A percentile compares a stretch with the other conserved stretches of the same genome.
Evolutionary conservation across 1,140 invertebrate genomes (phyloP).

Genomic region (Temnothorax curvispinosus): DNA sequence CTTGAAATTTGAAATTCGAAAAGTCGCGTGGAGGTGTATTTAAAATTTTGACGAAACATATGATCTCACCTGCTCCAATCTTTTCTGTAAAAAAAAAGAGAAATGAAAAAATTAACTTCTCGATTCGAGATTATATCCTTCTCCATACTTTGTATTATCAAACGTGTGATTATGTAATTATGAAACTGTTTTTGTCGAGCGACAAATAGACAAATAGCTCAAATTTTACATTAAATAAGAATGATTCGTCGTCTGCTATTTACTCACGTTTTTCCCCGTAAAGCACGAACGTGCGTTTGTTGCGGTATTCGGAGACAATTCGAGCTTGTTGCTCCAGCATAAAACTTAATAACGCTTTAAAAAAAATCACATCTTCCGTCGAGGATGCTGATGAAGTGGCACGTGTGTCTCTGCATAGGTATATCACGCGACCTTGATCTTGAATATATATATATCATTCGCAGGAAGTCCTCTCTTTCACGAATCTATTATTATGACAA

Average conservation of each 20-base stretch:
- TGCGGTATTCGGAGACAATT: neutral
- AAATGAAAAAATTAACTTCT: neutral
- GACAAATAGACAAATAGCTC: too few species aligned
- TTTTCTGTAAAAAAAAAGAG: neutral
- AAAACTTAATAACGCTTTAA: too few species aligned
- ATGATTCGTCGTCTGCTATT: neutral
- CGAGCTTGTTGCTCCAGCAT: neutral
- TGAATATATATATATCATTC: neutral
- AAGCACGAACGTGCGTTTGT: neutral
- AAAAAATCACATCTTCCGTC: neutral
- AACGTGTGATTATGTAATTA: neutral
- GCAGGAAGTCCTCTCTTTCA: neutral
- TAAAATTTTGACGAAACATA: neutral
- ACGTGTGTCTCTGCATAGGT: neutral
- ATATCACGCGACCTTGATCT: neutral
- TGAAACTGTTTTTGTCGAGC: neutral
- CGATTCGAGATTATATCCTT: neutral
- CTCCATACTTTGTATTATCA: neutral
- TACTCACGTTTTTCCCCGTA: neutral
- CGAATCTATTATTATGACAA: neutral
- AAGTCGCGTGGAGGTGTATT: neutral
- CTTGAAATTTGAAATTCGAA: conserved; percentile 27
- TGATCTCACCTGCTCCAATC: neutral
- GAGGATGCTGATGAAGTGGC: neutral
- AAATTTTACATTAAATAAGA: neutral